Evolutionary conservation across 2,797 vertebrate species (phyloP), one percentile per base, ranked within the genome.

Genomic region (Ataeniobius toweri): DNA sequence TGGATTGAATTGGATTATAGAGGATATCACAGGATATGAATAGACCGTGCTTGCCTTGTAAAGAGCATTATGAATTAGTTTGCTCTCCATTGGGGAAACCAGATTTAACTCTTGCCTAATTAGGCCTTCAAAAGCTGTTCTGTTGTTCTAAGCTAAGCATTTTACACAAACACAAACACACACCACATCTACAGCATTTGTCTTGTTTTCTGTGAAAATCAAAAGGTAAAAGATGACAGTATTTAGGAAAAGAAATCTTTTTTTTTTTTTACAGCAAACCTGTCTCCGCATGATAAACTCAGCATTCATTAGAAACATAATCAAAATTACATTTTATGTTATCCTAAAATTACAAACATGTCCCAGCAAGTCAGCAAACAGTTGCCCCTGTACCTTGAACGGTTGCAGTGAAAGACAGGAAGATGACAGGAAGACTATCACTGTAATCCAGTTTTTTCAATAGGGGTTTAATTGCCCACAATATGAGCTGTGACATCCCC

Each of bases 391-490:
- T 76, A 83, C 83, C 76, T 91, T 79, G 78, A 87, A 90, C 61
- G 78, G 63, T 75, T 91, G 86, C 79, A 83, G 88, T 91, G 92
- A 93, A 83, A 91, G 89, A 88, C 84, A 59, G 85, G 79, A 92
- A 93, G 89, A 89, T 3, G 77, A 77, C 85, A 90, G 86, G 80
- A 92, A 93, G 89, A 89, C 86, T 79, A 86, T 90, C 83, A 88
- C 83, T 65, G 86, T 89, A 89, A 90, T 90, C 90, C 88, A 80
- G 53, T 90, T 91, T 92, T 91, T 91, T 86, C 88, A 82, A 93
- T 88, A 85, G 46, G 74, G 78, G 80, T 93, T 93, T 94, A 93
- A 94, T 94, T 94, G 85, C 85, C 89, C 89, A 85, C 85, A 94
- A 93, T 93, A 91, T 91, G 85, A 93, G 91, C 88, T 51, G 87